Evolutionary conservation across 2,113 vertebrate species (phyloP).

Genomic region (Ardeotis arabs): DNA sequence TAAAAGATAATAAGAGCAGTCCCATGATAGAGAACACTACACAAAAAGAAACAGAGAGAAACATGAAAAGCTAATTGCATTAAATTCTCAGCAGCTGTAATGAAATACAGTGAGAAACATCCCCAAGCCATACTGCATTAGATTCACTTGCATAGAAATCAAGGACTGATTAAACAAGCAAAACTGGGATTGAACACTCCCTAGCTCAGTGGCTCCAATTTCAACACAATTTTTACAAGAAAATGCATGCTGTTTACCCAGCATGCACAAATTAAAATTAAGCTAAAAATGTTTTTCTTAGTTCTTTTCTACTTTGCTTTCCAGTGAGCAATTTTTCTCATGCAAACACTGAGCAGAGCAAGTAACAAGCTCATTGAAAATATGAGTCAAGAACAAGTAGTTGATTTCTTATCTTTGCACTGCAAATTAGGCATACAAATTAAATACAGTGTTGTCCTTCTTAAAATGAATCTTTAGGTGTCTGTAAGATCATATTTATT

Average conservation of each 20-base stretch:
- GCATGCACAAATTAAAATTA: constrained; percentile 52
- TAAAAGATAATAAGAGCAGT: constrained; percentile 23
- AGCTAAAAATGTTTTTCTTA: constrained; percentile 44
- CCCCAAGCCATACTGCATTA: constrained; percentile 6
- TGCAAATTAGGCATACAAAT: constrained; percentile 42
- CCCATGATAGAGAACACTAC: not conserved
- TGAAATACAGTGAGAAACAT: constrained; percentile 47
- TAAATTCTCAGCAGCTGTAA: constrained; percentile 60
- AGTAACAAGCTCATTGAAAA: constrained; percentile 53
- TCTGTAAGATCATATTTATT: not conserved
- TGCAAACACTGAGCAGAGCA: constrained; percentile 49
- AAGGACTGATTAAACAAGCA: constrained; percentile 58
- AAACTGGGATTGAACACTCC: constrained; percentile 31
- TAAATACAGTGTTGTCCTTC: constrained; percentile 13
- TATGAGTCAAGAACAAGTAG: constrained; percentile 41
- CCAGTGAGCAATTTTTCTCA: constrained; percentile 40
- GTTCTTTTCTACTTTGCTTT: constrained; percentile 32
- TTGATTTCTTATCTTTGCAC: constrained; percentile 51
- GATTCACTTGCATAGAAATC: constrained; percentile 25
- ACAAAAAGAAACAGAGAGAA: constrained; percentile 34
- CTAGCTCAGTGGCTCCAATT: constrained; percentile 47
- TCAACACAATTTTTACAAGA: constrained; percentile 28
- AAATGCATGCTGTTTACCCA: constrained; percentile 53
- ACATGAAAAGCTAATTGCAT: constrained; percentile 57
- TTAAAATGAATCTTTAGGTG: constrained; percentile 21